phyloP scores from a whole-genome alignment of 2,888 invertebrate genomes.

The Mythimna lalbum region DNA sequence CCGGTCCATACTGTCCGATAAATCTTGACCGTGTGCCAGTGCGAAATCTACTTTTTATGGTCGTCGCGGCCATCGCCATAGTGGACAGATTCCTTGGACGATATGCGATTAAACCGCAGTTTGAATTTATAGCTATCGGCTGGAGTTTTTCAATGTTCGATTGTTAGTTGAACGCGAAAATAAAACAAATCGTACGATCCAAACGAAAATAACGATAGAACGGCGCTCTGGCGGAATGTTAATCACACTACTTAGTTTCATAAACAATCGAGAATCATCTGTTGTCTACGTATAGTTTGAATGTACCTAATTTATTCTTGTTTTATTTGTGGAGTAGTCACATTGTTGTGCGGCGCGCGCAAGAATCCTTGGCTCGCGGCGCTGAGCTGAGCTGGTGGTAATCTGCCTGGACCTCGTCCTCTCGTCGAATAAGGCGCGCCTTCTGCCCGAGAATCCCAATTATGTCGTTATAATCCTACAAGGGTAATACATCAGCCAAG shows the following conservation, averaged over 20 bases:
- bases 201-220: conserved; percentile 50
- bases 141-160: conserved; percentile 77
- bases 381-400: conserved; percentile 65
- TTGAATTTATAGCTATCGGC: conserved; percentile 77
- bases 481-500: conserved; percentile 61
- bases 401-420: conserved; percentile 62
- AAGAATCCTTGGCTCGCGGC: conserved; percentile 68
- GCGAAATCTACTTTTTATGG: conserved; percentile 85
- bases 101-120: conserved; percentile 78
- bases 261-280: conserved; percentile 57
- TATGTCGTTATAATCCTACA: conserved; percentile 64
- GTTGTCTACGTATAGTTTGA: conserved; percentile 55
- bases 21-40: conserved; percentile 82
- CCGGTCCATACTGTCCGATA: conserved; percentile 75
- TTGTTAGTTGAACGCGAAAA: conserved; percentile 64
- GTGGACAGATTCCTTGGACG: conserved; percentile 83
- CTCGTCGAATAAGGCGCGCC: conserved; percentile 68
- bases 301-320: conserved; percentile 53
- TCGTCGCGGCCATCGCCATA: conserved; percentile 72
- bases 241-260: conserved; percentile 59
- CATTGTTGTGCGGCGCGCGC: conserved; percentile 66
- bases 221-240: conserved; percentile 56
- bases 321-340: conserved; percentile 64
- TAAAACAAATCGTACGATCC: conserved; percentile 48
- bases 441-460: conserved; percentile 69